Base-by-base conservation (phyloP, 2,797 vertebrate genomes). In the Poecile montanus region DNA sequence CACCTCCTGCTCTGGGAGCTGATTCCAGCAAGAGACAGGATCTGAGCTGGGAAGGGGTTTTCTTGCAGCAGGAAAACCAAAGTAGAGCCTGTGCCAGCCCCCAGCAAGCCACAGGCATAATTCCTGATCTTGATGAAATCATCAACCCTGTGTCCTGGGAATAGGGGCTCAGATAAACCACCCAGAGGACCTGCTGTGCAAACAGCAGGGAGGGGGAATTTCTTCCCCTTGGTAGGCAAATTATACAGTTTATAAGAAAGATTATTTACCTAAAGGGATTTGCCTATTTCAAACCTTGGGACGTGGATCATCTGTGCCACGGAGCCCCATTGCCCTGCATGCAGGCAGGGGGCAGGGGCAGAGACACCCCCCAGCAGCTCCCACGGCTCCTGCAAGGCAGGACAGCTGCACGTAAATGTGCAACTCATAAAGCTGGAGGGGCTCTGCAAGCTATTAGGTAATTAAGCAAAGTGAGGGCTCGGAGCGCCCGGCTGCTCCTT, bases 371-470 rank as follows among this genome's bases (percentile, higher is more conserved):
- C 45, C 17, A 63, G 63, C 42, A 90, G 50, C 85, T 83, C 45
- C 74, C 71, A 68, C 1, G 19, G 84, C 74, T 90, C 88, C 88
- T 95, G 71, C 48, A 56, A 91, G 81, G 88, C 93, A 92, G 70
- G 78, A 90, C 84, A 93, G 86, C 90, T 97, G 95, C 44, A 42
- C 89, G 21, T 78, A 97, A 97, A 97, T 47, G 91, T 97, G 96
- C 68, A 93, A 89, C 92, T 96, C 87, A 89, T 96, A 96, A 97
- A 97, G 73, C 81, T 51, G 88, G 88, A 97, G 95, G 85, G 75
- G 80, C 20, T 96, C 98, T 98, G 97, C 87, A 96, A 98, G 60
- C 94, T 83, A 96, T 98, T 97, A 97, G 95, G 87, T 95, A 95
- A 96, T 97, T 96, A 97, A 93, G 88, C 61, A 61, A 85, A 98